phyloP scores from a whole-genome alignment of 2,113 vertebrate genomes.

The Rostratula benghalensis region DNA sequence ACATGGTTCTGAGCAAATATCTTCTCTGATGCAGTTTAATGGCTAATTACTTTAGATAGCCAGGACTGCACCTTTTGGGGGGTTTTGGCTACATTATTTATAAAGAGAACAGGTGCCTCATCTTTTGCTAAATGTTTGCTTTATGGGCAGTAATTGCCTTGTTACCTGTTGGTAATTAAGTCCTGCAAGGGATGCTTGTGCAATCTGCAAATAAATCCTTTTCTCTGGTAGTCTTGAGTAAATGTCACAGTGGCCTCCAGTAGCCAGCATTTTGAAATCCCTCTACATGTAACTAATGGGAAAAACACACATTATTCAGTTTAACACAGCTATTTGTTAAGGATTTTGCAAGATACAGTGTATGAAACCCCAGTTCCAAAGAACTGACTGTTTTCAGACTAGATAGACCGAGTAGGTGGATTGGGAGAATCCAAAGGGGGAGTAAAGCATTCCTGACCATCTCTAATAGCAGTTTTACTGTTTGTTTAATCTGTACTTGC shows the following conservation, averaged over 20 bases:
- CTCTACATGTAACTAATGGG: neutral
- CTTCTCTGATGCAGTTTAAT: neutral
- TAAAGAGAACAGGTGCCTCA: neutral
- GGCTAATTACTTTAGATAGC: neutral
- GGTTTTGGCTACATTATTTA: neutral
- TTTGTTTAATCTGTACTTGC: neutral
- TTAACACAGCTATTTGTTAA: neutral
- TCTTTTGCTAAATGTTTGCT: neutral
- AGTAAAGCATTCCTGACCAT: neutral
- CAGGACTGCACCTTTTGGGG: neutral
- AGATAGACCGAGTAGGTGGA: neutral
- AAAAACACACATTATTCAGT: neutral
- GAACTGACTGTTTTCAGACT: neutral
- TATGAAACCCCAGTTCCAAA: neutral
- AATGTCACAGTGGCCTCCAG: neutral
- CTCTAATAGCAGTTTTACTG: neutral
- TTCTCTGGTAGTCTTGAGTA: neutral
- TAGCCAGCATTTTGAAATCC: neutral
- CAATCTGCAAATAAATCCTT: neutral
- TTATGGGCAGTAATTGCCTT: neutral
- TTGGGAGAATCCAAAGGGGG: neutral
- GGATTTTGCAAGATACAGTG: neutral
- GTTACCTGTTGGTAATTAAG: neutral
- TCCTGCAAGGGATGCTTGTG: neutral
- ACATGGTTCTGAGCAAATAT: neutral